Evolutionary conservation across 2,888 invertebrate species (phyloP), one percentile per base, ranked within the genome.

Genomic region (Noctua comes): DNA sequence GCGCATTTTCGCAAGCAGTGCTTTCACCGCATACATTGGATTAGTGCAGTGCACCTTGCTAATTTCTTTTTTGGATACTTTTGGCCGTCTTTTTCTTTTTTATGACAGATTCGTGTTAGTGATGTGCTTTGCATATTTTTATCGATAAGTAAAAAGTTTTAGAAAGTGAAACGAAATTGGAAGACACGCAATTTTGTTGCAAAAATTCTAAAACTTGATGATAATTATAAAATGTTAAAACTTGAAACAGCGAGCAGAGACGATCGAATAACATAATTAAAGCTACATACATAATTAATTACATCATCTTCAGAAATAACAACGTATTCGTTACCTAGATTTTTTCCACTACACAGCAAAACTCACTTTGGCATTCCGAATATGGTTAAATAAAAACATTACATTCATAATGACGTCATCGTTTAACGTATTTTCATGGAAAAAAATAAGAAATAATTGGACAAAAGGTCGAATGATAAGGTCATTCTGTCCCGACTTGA

Each of bases 51-150:
- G 88, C 84, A 78, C 68, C 80, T 64, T 74, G 86, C 87, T 79
- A 85, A 88, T 87, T 88, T 86, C 86, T 85, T 88, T 88, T 88
- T 87, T 46, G 86, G 84, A 87, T 84, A 84, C 65, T 77, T 80
- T 83, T 78, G 85, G 83, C 86, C 73, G 31, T 82, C 79, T 77
- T 84, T 31, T 85, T 73, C 16, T 57, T 75, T 70, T 76, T 66
- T 62, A 64, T 27, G 57, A 57, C 54, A 40, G 43, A 77, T 68
- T 36, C 68, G 62, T 70, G 36, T 40, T 82, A 72, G 81, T 74
- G 84, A 51, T 68, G 73, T 48, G 68, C 36, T 27, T 70, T 57
- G 6, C 54, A 75, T 46, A 62, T 69, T 72, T 73, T 1, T 1
- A 70, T 73, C 62, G 84, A 70, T 64, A 51, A 11, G 3, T 59